Evolutionary conservation across 2,888 invertebrate genomes (phyloP).

Genomic region (Acutogordius australiensis): DNA sequence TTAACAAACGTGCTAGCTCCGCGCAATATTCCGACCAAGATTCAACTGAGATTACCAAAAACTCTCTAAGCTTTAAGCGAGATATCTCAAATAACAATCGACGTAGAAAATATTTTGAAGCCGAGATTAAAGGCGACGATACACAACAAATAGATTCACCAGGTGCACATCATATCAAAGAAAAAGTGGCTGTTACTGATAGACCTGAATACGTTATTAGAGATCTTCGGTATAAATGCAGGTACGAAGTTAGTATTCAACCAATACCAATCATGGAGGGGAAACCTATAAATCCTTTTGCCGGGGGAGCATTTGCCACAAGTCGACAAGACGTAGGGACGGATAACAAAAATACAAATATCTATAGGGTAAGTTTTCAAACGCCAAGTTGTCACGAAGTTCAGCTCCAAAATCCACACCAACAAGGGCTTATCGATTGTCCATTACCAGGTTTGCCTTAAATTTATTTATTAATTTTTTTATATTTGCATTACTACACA

Average conservation of each 20-base stretch:
- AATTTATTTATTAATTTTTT: no score
- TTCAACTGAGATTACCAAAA: neutral
- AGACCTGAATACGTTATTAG: neutral
- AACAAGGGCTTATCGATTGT: neutral
- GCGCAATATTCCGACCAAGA: neutral
- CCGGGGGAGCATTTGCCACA: neutral
- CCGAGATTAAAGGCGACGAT: no score
- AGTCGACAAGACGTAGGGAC: neutral
- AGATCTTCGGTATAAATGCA: conserved; percentile 11
- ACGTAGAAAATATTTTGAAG: no score
- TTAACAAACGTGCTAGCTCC: no score
- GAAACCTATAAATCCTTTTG: neutral
- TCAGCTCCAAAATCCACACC: neutral
- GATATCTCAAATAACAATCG: neutral
- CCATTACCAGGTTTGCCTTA: conserved; percentile 1
- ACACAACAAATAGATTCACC: no score
- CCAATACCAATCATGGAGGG: neutral
- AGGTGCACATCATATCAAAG: neutral
- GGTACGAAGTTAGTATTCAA: conserved; percentile 6
- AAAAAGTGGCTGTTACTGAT: neutral
- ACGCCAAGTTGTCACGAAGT: conserved; percentile 7
- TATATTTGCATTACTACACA: no score
- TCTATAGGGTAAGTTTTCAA: neutral
- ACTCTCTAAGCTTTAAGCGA: neutral
- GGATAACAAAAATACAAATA: neutral